These are phyloP conservation scores for Adineta ricciae DNA, from an alignment of 2,888 invertebrate genomes.

Conservation along the genomic window DNA sequence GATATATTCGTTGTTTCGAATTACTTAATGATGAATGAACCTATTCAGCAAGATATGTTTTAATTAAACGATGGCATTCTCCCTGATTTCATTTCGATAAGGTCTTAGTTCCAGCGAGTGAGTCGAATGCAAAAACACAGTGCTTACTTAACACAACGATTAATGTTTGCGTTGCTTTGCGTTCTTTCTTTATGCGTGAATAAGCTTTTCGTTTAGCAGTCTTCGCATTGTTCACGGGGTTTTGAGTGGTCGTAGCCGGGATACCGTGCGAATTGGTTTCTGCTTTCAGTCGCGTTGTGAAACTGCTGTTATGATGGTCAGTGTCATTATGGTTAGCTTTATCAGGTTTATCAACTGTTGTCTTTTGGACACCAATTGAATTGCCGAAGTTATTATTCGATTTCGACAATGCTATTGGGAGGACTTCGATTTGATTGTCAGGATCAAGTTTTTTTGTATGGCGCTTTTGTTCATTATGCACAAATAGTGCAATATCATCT, in stretches of 20 bases:
- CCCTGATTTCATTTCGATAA: too few species aligned
- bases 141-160: constrained; percentile 98
- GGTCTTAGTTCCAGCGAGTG: too few species aligned
- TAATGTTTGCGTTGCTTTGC: constrained; percentile 93
- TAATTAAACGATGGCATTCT: too few species aligned
- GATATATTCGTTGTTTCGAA: too few species aligned
- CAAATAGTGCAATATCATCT: neutral
- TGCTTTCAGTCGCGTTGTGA: neutral
- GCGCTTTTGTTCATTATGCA: neutral
- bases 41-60: too few species aligned
- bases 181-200: constrained; percentile 54
- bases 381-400: neutral
- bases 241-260: neutral
- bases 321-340: neutral
- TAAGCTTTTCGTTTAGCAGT: neutral
- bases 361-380: neutral
- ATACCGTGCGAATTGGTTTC: neutral
- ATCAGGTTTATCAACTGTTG: neutral
- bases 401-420: neutral
- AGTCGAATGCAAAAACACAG: too few species aligned
- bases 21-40: too few species aligned
- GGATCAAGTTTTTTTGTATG: neutral
- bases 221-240: neutral
- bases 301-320: neutral
- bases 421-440: neutral